Evolutionary conservation across 2,113 vertebrate species (phyloP).

Genomic region (Zapus hudsonius): DNA sequence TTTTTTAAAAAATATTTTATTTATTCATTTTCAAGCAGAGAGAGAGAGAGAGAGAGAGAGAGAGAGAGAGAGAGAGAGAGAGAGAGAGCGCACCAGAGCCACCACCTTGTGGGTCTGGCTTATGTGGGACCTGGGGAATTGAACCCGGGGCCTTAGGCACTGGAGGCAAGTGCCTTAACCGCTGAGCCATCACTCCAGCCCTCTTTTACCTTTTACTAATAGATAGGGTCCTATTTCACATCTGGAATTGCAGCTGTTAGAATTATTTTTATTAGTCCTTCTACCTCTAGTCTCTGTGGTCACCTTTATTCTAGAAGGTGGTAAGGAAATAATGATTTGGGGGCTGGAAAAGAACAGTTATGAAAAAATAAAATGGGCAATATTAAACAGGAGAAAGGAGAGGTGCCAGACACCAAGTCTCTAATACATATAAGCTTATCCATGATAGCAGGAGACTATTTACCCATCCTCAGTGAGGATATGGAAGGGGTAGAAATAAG

Average conservation of each 20-base stretch:
- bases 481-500: neutral
- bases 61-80: too few species aligned
- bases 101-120: too few species aligned
- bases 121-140: too few species aligned
- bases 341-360: neutral
- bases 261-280: neutral
- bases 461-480: neutral
- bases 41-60: too few species aligned
- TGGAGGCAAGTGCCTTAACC: too few species aligned
- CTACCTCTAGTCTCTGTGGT: neutral
- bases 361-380: neutral
- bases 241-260: neutral
- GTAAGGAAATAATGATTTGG: constrained; percentile 5
- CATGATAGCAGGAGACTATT: neutral
- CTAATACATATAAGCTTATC: neutral
- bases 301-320: neutral
- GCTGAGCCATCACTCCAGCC: too few species aligned
- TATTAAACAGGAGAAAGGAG: neutral
- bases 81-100: too few species aligned
- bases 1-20: too few species aligned
- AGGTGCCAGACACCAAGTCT: neutral
- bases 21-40: too few species aligned
- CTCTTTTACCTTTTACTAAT: too few species aligned
- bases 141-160: too few species aligned
- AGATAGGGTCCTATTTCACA: neutral